Conservation (phyloP, 2,888 invertebrate species). For the Lasioglossum figueresi region DNA sequence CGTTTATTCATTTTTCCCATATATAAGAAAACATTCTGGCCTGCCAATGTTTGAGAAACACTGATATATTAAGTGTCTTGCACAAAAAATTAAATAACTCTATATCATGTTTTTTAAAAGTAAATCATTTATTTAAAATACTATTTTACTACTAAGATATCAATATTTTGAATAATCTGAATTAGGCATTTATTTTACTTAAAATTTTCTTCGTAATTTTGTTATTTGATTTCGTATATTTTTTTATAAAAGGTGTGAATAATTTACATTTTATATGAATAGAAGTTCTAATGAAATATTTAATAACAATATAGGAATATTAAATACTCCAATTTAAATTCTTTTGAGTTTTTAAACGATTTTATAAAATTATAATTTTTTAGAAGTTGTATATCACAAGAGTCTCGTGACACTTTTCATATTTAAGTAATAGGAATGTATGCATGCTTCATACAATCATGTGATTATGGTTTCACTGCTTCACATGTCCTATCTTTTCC, state of each 20-base stretch:
- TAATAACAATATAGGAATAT: background rate
- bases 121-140: conserved; percentile 44
- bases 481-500: conserved; percentile 14
- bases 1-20: conserved; percentile 60
- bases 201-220: conserved; percentile 5
- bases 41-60: conserved; percentile 80
- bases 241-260: conserved; percentile 15
- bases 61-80: conserved; percentile 76
- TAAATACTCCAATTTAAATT: conserved; percentile 8
- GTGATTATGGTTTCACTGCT: conserved; percentile 15
- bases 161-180: conserved; percentile 22
- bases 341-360: conserved; percentile 9
- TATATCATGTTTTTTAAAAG: conserved; percentile 70
- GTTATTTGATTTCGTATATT: background rate
- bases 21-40: conserved; percentile 61
- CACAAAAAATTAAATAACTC: conserved; percentile 71
- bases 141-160: conserved; percentile 22
- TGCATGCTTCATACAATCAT: conserved; percentile 43
- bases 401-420: background rate
- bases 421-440: conserved; percentile 11
- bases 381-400: background rate
- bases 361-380: background rate
- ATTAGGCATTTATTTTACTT: conserved; percentile 29
- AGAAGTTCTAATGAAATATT: background rate
- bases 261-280: background rate